These are phyloP conservation scores for Solenopsis invicta DNA, from an alignment of 1,140 invertebrate species.

Conservation along the genomic window DNA sequence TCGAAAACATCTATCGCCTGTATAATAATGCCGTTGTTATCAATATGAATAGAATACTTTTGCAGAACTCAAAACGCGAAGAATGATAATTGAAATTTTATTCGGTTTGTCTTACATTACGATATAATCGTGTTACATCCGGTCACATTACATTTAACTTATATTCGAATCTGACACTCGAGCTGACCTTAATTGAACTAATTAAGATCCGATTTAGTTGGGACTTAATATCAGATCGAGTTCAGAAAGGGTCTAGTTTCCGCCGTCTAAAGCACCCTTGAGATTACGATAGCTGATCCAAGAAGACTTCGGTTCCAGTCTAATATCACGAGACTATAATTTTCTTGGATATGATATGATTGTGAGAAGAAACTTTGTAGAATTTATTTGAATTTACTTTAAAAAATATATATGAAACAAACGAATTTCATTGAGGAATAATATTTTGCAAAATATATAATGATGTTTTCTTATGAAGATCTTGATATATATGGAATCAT, in stretches of 20 bases:
- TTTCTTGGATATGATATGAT: background rate
- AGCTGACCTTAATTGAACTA: background rate
- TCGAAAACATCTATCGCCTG: background rate
- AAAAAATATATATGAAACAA: background rate
- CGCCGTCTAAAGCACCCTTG: background rate
- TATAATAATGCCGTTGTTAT: background rate
- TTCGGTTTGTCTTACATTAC: background rate
- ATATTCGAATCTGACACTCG: background rate
- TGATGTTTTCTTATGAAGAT: background rate
- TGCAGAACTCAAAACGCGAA: background rate
- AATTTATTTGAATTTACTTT: background rate
- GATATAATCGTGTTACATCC: background rate
- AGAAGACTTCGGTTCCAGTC: background rate
- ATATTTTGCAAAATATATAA: background rate
- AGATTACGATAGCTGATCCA: background rate
- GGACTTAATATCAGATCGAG: background rate
- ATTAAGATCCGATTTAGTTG: conserved; percentile 6
- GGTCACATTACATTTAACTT: background rate
- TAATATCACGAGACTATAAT: conserved; percentile 10
- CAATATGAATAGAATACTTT: background rate
- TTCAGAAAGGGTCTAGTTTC: conserved; percentile 5
- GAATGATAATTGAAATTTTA: background rate
- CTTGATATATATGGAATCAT: background rate
- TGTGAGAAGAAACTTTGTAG: background rate
- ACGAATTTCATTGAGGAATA: background rate